These are phyloP conservation scores for Nephrocerus scutellatus DNA, from an alignment of 2,888 invertebrate species.

Conservation along the genomic window DNA sequence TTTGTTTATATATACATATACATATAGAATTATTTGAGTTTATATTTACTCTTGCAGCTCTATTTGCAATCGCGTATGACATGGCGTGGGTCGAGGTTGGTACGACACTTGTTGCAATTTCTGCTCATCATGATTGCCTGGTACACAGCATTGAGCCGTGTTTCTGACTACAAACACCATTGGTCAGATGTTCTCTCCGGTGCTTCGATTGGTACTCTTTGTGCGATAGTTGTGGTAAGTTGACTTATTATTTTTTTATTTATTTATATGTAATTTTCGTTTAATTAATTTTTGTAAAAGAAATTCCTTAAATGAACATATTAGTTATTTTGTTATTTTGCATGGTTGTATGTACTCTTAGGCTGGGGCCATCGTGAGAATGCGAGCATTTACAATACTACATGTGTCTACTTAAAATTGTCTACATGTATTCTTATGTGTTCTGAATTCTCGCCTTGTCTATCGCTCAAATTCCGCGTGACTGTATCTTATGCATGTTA, in stretches of 20 bases:
- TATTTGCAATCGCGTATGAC: constrained; percentile 81
- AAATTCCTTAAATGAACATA: neutral
- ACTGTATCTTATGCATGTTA: too few species aligned
- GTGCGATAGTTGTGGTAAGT: constrained; percentile 67
- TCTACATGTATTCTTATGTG: too few species aligned
- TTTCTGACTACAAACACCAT: constrained; percentile 96
- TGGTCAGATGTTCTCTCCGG: constrained; percentile 95
- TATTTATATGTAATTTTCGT: neutral
- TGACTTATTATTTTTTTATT: constrained; percentile 3
- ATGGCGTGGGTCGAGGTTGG: constrained; percentile 71
- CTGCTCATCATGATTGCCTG: constrained; percentile 70
- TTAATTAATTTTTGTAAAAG: constrained; percentile 3
- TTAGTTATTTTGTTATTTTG: neutral
- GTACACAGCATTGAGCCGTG: constrained; percentile 81
- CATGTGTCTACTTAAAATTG: too few species aligned
- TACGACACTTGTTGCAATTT: constrained; percentile 81
- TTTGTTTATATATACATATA: constrained; percentile 1
- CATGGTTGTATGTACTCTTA: neutral
- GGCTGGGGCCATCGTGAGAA: neutral
- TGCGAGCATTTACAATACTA: too few species aligned
- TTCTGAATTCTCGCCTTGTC: too few species aligned
- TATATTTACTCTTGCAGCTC: constrained; percentile 54
- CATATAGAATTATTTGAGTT: constrained; percentile 11
- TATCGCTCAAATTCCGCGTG: too few species aligned
- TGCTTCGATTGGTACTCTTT: constrained; percentile 59